phyloP scores from a whole-genome alignment of 2,113 vertebrate species.

The Brachirus orientalis region DNA sequence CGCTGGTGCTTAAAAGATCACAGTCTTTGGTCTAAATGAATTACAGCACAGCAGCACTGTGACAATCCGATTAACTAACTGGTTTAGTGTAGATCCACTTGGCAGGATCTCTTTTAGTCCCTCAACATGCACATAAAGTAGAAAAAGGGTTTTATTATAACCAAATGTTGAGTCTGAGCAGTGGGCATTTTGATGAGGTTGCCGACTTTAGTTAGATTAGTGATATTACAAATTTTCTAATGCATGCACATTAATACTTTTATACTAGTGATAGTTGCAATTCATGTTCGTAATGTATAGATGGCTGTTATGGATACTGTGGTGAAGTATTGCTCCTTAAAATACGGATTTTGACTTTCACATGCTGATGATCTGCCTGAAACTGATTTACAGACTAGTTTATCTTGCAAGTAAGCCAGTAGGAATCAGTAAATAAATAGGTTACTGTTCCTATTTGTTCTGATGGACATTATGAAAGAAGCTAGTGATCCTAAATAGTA shows the following conservation, averaged over 20 bases:
- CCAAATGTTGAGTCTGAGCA: no score
- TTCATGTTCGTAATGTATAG: neutral
- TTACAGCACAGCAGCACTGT: slow-evolving; percentile 62
- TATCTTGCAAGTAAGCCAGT: neutral
- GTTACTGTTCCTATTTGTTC: slow-evolving; percentile 11
- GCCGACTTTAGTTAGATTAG: no score
- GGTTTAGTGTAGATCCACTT: slow-evolving; percentile 78
- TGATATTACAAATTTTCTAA: no score
- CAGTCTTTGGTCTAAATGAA: slow-evolving; percentile 72
- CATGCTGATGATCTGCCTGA: neutral
- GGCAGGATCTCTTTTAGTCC: slow-evolving; percentile 60
- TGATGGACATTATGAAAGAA: neutral
- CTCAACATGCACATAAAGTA: slow-evolving; percentile 15
- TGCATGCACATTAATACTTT: no score
- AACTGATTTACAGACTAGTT: neutral
- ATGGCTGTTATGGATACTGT: no score
- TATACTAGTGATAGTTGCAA: neutral
- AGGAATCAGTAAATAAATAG: neutral
- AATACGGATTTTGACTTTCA: no score
- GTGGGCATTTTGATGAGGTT: no score
- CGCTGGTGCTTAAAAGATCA: slow-evolving; percentile 74
- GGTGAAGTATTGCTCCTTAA: no score
- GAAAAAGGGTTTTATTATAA: slow-evolving; percentile 10
- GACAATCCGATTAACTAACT: slow-evolving; percentile 80
- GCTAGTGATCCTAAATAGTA: no score